Evolutionary conservation across 2,888 invertebrate species (phyloP).

Genomic region (Cantharis lateralis): DNA sequence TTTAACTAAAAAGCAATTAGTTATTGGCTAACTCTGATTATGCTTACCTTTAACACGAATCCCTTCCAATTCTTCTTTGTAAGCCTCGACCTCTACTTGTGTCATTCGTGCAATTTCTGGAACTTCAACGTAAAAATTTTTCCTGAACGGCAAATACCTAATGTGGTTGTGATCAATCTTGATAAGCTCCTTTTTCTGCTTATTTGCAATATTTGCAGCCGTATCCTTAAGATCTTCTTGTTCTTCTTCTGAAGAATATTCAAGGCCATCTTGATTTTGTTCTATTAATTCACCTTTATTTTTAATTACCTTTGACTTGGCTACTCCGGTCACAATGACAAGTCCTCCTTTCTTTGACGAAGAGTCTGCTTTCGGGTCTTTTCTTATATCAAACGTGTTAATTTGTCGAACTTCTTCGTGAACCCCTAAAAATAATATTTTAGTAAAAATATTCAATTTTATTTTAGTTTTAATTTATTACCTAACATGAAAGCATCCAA

Average conservation of each 20-base stretch:
- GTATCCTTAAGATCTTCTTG: constrained; percentile 92
- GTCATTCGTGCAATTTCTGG: constrained; percentile 95
- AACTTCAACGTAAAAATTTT: constrained; percentile 97
- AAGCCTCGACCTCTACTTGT: constrained; percentile 80
- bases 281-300: constrained; percentile 98
- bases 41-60: constrained; percentile 85
- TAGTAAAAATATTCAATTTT: neutral
- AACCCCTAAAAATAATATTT: constrained; percentile 50
- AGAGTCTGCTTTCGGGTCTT: constrained; percentile 53
- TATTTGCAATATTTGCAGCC: constrained; percentile 85
- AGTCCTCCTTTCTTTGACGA: constrained; percentile 65
- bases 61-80: constrained; percentile 89
- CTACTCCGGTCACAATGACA: constrained; percentile 82
- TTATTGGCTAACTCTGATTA: neutral
- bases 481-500: constrained; percentile 98
- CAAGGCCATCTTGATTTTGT: constrained; percentile 96
- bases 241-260: constrained; percentile 97
- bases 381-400: constrained; percentile 70
- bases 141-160: constrained; percentile 86
- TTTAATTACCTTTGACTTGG: constrained; percentile 76
- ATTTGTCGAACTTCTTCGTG: constrained; percentile 82
- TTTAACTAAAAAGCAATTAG: neutral
- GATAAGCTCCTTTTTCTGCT: constrained; percentile 89
- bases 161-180: constrained; percentile 90
- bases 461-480: constrained; percentile 19